Evolutionary conservation across 2,888 invertebrate species (phyloP).

Genomic region (Prionchulus punctatus): DNA sequence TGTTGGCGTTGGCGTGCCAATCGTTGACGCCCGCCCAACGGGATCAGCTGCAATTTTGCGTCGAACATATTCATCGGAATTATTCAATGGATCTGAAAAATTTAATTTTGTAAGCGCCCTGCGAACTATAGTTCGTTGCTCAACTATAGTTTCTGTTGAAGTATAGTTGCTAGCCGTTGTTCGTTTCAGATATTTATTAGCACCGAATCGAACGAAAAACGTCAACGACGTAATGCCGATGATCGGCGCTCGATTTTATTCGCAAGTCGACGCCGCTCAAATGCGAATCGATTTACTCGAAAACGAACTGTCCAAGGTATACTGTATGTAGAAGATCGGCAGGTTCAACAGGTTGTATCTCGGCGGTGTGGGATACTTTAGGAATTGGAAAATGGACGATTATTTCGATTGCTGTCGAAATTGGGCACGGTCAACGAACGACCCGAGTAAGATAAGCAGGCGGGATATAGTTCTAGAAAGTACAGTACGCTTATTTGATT

Average conservation of each 20-base stretch:
- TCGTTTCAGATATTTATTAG: slow-evolving; percentile 5
- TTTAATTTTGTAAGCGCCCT: slow-evolving; percentile 56
- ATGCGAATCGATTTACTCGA: slow-evolving; percentile 72
- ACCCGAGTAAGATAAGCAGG: slow-evolving; percentile 56
- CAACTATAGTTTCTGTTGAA: not conserved
- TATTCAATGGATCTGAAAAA: slow-evolving; percentile 88
- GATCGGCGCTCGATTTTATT: slow-evolving; percentile 90
- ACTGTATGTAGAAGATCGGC: slow-evolving; percentile 4
- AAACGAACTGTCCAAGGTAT: slow-evolving; percentile 63
- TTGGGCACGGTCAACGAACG: slow-evolving; percentile 84
- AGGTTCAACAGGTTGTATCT: not conserved
- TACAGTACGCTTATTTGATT: slow-evolving; percentile 7
- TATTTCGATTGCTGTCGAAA: slow-evolving; percentile 76
- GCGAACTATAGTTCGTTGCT: not conserved
- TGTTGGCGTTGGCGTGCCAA: slow-evolving; percentile 80
- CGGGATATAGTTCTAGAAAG: not conserved
- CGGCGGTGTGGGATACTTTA: slow-evolving; percentile 15
- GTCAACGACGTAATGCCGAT: slow-evolving; percentile 96
- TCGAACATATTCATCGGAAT: slow-evolving; percentile 70
- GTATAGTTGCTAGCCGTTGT: not conserved
- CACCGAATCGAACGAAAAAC: slow-evolving; percentile 9
- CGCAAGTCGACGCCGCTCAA: slow-evolving; percentile 76
- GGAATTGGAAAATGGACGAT: slow-evolving; percentile 83
- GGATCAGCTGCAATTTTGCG: slow-evolving; percentile 67
- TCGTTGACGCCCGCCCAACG: slow-evolving; percentile 66